phyloP scores from a whole-genome alignment of 64 coral and sea anemone species.

The Actinia tenebrosa region DNA sequence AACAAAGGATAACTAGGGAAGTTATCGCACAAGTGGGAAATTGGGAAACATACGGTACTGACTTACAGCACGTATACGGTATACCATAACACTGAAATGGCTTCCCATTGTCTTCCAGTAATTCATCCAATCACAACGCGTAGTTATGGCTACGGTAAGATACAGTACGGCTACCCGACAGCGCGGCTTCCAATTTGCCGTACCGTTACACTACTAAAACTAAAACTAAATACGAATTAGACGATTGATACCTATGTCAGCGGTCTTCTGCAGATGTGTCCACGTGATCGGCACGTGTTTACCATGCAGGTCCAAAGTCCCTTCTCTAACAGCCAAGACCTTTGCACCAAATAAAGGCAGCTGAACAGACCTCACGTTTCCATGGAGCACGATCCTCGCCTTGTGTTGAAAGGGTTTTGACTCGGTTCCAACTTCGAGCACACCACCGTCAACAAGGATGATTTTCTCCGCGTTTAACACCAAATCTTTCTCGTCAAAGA shows the following conservation, averaged over 20 bases:
- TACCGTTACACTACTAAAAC: too few species aligned
- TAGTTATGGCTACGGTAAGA: too few species aligned
- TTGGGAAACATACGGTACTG: too few species aligned
- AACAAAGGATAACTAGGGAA: too few species aligned
- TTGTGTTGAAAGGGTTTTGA: slow-evolving; percentile 65
- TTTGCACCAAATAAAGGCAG: slow-evolving; percentile 87
- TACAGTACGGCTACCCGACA: too few species aligned
- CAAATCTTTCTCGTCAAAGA: slow-evolving; percentile 77
- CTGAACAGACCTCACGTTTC: slow-evolving; percentile 24
- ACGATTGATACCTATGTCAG: slow-evolving; percentile 19
- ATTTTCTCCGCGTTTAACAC: slow-evolving; percentile 66
- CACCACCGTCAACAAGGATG: slow-evolving; percentile 58
- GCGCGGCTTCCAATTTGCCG: too few species aligned
- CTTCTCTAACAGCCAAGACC: slow-evolving; percentile 70
- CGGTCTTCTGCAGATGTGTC: slow-evolving; percentile 57
- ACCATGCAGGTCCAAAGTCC: slow-evolving; percentile 73
- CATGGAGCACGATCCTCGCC: slow-evolving; percentile 65
- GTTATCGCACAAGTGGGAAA: too few species aligned
- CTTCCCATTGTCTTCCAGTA: too few species aligned
- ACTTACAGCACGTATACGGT: too few species aligned
- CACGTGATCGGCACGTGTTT: slow-evolving; percentile 58
- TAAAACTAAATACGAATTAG: too few species aligned
- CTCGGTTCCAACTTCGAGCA: slow-evolving; percentile 65
- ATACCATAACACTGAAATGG: too few species aligned
- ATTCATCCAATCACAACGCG: too few species aligned